Conservation (phyloP, 1,140 invertebrate species). For the Scaptomyza pallida region DNA sequence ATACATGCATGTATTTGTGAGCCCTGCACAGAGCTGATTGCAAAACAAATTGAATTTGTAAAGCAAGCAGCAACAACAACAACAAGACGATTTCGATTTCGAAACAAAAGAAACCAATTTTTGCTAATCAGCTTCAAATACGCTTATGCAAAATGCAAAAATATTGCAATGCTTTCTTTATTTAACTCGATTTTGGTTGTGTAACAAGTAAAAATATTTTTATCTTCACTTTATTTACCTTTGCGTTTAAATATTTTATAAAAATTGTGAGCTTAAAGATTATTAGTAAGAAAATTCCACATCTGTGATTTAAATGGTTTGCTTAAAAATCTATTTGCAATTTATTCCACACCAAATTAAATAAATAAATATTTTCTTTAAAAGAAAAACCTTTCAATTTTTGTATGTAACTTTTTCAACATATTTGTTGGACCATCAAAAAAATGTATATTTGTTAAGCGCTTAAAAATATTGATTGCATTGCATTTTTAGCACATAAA, state of each 20-base stretch:
- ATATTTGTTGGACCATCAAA: not conserved
- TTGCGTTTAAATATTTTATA: too few relatives aligned
- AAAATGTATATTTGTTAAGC: not conserved
- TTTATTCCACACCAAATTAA: too few relatives aligned
- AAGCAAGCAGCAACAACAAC: not conserved
- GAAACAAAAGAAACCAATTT: not conserved
- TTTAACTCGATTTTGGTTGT: too few relatives aligned
- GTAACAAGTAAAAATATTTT: too few relatives aligned
- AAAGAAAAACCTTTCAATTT: too few relatives aligned
- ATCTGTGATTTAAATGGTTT: too few relatives aligned
- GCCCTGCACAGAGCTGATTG: slow-evolving; percentile 10
- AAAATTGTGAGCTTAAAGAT: too few relatives aligned
- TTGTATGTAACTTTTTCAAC: not conserved
- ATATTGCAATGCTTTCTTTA: not conserved
- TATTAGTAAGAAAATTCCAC: too few relatives aligned
- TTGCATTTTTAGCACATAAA: not conserved
- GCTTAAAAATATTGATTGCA: slow-evolving; percentile 1
- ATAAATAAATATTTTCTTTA: too few relatives aligned
- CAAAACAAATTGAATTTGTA: slow-evolving; percentile 26
- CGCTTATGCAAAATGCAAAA: slow-evolving; percentile 8
- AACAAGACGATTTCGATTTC: not conserved
- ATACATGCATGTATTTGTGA: not conserved
- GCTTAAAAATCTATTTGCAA: too few relatives aligned
- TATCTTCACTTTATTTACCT: too few relatives aligned
- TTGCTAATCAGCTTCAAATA: slow-evolving; percentile 9